phyloP scores from a whole-genome alignment of 2,797 vertebrate species.

The Setipinna tenuifilis region DNA sequence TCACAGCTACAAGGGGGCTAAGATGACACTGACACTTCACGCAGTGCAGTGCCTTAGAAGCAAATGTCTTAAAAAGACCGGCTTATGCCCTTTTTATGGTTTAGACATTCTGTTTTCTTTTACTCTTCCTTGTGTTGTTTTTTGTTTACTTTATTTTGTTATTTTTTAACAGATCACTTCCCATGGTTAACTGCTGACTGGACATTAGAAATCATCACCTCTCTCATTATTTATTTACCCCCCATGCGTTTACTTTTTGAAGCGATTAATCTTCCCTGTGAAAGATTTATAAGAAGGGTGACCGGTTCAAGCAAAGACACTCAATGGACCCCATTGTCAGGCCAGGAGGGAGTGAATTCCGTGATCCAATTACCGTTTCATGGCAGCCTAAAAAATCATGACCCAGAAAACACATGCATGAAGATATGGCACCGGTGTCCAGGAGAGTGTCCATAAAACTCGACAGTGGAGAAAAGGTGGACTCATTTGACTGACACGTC shows the following conservation, averaged over 20 bases:
- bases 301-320: constrained; percentile 62
- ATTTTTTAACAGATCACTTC: constrained; percentile 53
- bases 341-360: constrained; percentile 64
- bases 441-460: neutral
- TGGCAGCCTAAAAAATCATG: constrained; percentile 70
- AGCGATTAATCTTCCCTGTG: constrained; percentile 73
- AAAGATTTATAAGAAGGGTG: constrained; percentile 75
- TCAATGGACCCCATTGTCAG: constrained; percentile 71
- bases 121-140: constrained; percentile 35
- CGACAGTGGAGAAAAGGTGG: neutral
- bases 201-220: constrained; percentile 70
- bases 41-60: neutral
- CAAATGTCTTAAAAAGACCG: neutral
- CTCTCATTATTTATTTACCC: constrained; percentile 76
- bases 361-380: constrained; percentile 71
- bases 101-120: constrained; percentile 56
- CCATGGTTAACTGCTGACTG: constrained; percentile 62
- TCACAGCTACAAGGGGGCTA: neutral
- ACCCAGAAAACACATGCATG: constrained; percentile 56
- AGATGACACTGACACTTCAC: constrained; percentile 20
- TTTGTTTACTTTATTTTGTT: constrained; percentile 41
- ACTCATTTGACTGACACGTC: neutral
- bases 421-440: constrained; percentile 31
- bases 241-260: constrained; percentile 68
- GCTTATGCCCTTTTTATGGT: constrained; percentile 16